Evolutionary conservation across 2,113 vertebrate species (phyloP).

Genomic region (Gymnogyps californianus): DNA sequence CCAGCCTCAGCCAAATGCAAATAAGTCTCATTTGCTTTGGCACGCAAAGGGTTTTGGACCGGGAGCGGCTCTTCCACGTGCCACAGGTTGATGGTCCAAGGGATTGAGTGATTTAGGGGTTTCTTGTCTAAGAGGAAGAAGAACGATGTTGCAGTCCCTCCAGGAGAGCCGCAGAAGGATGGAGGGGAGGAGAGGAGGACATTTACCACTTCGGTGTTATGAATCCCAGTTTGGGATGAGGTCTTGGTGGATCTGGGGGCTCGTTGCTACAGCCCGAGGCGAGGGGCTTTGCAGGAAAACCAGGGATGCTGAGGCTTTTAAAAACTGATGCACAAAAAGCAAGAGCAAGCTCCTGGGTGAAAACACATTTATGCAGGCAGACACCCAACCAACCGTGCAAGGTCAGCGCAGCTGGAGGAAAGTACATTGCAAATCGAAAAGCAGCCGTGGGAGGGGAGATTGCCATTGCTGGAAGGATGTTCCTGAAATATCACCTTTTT

Average conservation of each 20-base stretch:
- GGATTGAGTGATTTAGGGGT: background rate
- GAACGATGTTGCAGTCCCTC: background rate
- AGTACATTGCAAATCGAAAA: background rate
- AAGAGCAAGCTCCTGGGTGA: background rate
- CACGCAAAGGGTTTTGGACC: fast-evolving
- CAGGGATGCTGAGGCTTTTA: background rate
- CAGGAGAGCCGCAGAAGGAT: background rate
- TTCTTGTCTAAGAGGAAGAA: background rate
- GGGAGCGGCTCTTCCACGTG: background rate
- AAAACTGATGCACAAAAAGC: background rate
- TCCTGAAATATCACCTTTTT: background rate
- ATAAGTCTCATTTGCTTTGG: fast-evolving
- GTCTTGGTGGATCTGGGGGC: background rate
- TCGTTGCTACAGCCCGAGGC: fast-evolving
- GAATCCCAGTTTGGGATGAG: background rate
- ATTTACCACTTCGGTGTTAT: background rate
- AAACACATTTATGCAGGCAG: background rate
- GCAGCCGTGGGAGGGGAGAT: background rate
- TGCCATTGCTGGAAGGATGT: background rate
- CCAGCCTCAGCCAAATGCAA: background rate
- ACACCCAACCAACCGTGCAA: background rate
- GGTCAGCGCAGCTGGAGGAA: background rate
- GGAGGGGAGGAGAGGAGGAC: background rate
- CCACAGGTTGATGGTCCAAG: too few species aligned
- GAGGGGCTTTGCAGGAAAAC: background rate